Evolutionary conservation across 2,113 vertebrate species (phyloP), one percentile per base, ranked within the genome.

Genomic region (Salvelinus sp.): DNA sequence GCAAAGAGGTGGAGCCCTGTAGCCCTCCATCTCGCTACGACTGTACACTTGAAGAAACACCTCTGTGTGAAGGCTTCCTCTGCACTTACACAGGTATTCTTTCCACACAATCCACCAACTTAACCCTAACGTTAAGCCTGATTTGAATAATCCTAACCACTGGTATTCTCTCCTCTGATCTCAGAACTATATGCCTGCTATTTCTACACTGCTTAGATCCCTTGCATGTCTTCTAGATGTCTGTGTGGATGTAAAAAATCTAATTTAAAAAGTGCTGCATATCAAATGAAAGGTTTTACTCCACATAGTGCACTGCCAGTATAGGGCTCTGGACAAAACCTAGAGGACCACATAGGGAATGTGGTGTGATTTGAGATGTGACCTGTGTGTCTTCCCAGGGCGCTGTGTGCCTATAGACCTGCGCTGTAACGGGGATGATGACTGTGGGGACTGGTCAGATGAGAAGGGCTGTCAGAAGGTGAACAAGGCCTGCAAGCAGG

Each of bases 401-500:
- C 95, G 97, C 13, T 98, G 97, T 82, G 83, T 98, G 64, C 79
- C 87, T 0, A 92, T 92, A 74, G 91, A 93, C 60, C 93, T 98
- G 79, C 93, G 91, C 79, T 98, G 97, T 76, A 98, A 95, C 1
- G 96, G 95, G 1, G 96, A 99, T 71, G 95, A 98, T 6, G 97
- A 98, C 90, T 98, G 97, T 47, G 96, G 96, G 25, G 97, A 98
- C 87, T 89, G 90, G 69, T 96, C 97, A 1, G 96, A 98, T 80
- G 97, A 98, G 88, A 91, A 77, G 2, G 92, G 92, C 83, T 98
- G 97, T 76, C 92, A 65, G 58, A 94, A 78, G 30, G 83, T 92
- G 22, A 81, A 82, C 67, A 92, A 84, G 73, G 92, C 94, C 72
- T 99, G 96, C 83, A 94, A 90, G n/a, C 78, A 88, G 60, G 85